Conservation (phyloP, 2,888 invertebrate genomes). For the Hymenopus coronatus region DNA sequence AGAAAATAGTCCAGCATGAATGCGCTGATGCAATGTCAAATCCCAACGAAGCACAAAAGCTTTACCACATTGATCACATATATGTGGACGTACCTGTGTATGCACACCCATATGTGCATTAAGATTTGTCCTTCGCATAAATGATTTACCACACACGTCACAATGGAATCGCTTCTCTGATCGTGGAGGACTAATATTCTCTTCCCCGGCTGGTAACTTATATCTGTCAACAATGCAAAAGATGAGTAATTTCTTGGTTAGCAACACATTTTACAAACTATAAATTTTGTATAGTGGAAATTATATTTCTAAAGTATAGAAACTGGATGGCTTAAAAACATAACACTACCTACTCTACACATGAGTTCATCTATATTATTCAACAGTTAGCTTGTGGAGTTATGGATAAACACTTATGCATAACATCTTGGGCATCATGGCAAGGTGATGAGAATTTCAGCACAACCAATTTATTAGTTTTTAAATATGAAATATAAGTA, state of each 20-base stretch:
- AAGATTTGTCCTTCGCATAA: constrained; percentile 43
- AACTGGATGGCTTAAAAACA: too few species aligned
- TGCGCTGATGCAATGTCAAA: constrained; percentile 44
- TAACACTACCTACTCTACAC: too few species aligned
- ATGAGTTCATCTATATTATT: too few species aligned
- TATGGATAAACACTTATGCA: too few species aligned
- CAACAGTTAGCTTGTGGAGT: too few species aligned
- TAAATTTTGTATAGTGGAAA: too few species aligned
- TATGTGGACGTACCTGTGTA: constrained; percentile 42
- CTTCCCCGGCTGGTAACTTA: neutral
- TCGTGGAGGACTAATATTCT: neutral
- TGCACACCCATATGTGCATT: constrained; percentile 46
- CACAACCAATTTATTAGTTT: neutral
- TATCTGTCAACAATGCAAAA: neutral
- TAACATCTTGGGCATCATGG: too few species aligned
- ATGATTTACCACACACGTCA: constrained; percentile 43
- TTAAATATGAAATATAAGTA: neutral
- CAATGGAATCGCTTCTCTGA: constrained; percentile 41
- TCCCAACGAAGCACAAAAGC: constrained; percentile 45
- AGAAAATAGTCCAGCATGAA: constrained; percentile 43
- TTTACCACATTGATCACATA: constrained; percentile 45
- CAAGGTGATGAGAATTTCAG: neutral
- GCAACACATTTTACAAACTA: too few species aligned
- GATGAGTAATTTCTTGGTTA: too few species aligned
- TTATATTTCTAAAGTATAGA: too few species aligned